Percentiles rank a stretch among this genome's conserved stretches.
These are phyloP conservation scores for Agrotis exclamationis DNA, from an alignment of 2,888 invertebrate genomes.

Conservation along the genomic window DNA sequence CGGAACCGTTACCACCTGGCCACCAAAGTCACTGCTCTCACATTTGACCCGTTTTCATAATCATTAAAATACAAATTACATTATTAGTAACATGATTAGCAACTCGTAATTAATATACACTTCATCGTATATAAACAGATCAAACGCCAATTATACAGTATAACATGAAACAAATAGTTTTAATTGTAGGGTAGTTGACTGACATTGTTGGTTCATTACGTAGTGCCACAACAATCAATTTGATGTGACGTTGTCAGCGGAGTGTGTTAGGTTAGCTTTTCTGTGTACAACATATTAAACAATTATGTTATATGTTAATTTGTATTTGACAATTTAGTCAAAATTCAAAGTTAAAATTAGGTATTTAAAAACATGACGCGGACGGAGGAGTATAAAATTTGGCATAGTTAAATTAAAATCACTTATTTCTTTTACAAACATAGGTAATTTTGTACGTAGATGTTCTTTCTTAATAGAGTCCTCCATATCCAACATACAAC, in stretches of 20 bases:
- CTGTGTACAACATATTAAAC: slow-evolving; percentile 18
- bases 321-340: neutral
- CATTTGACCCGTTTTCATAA: neutral
- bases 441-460: no score
- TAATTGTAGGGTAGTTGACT: slow-evolving; percentile 36
- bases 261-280: slow-evolving; percentile 10
- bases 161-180: slow-evolving; percentile 38
- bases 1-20: no score
- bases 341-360: neutral
- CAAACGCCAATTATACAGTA: slow-evolving; percentile 19
- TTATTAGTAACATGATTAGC: neutral
- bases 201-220: slow-evolving; percentile 49
- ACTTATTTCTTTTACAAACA: no score
- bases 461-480: no score
- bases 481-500: no score
- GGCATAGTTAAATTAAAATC: no score
- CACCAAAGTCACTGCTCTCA: no score
- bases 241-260: slow-evolving; percentile 29
- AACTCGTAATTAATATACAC: neutral
- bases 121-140: slow-evolving; percentile 16
- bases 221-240: slow-evolving; percentile 49
- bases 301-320: neutral
- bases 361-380: neutral
- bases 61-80: neutral
- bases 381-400: no score